phyloP scores from a whole-genome alignment of 2,797 vertebrate genomes.

The Mormyrus hasselquistii region DNA sequence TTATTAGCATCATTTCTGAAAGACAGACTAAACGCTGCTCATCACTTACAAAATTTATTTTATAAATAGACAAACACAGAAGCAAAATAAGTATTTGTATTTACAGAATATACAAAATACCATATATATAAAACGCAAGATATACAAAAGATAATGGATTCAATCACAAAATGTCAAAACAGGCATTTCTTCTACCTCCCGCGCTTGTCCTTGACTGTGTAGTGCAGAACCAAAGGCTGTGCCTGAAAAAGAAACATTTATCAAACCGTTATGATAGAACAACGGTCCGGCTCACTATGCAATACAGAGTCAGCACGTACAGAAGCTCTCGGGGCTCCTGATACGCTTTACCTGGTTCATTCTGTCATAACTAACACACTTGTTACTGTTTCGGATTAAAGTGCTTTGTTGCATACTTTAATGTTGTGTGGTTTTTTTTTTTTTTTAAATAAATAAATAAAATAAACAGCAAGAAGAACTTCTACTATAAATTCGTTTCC shows the following conservation, averaged over 20 bases:
- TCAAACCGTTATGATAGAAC: neutral
- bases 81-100: constrained; percentile 60
- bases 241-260: constrained; percentile 56
- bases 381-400: neutral
- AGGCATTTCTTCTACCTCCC: constrained; percentile 57
- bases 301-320: neutral
- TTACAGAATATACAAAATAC: constrained; percentile 73
- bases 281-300: neutral
- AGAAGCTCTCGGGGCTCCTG: neutral
- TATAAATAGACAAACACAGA: constrained; percentile 68
- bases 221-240: constrained; percentile 85
- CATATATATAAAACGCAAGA: constrained; percentile 71
- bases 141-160: constrained; percentile 55
- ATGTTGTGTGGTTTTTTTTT: neutral
- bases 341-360: neutral
- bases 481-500: neutral
- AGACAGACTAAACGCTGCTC: constrained; percentile 23
- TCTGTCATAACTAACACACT: neutral
- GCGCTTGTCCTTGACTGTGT: constrained; percentile 89
- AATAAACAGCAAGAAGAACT: neutral
- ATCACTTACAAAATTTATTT: constrained; percentile 57
- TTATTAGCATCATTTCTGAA: neutral
- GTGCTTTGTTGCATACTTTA: neutral
- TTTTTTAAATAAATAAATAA: neutral
- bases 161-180: constrained; percentile 6